Evolutionary conservation across 2,113 vertebrate species (phyloP), one percentile per base, ranked within the genome.

Genomic region (Telmatochromis brichardi): DNA sequence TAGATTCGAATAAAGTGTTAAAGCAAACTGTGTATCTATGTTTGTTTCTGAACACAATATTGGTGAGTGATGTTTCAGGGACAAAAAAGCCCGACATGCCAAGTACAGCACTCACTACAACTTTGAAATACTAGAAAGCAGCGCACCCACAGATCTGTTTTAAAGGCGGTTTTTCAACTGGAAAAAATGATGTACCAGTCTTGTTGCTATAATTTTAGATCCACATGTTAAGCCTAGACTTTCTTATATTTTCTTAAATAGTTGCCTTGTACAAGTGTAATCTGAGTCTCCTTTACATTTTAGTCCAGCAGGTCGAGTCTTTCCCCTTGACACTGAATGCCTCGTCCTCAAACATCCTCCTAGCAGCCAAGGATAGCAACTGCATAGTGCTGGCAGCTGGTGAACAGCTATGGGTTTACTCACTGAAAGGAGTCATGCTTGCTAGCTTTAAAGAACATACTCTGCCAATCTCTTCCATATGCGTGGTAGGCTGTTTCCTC

Each of bases 401-500:
- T 21, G 86, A 86, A 23, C 80, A 93, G 28, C 93, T 97, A 63
- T 94, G 90, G 87, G 92, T 95, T 4, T 94, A 91, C 88, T 97
- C 96, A 71, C 88, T 97, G 53, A 96, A 95, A 80, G 97, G 97
- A 81, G 88, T 81, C 50, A 83, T 95, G 28, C 80, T 98, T 35
- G 94, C 96, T 7, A 76, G 42, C 88, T 97, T 98, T 92, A 93
- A 96, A 89, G 97, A 98, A 85, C 97, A 98, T 81, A 95, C 86
- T 2, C 84, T 92, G 88, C 93, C 96, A n/a, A 96, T 97, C 84
- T 86, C 95, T 1, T 96, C 97, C 13, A n/a, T 96, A 79, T 96
- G 96, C 93, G 96, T 98, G 97, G 98, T 97, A 92, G 93, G 96
- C 12, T 53, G 4, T 10, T 78, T 78, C 82, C 11, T 60, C 6